These are phyloP conservation scores for Drosophila stalkeri DNA, from an alignment of 2,888 invertebrate genomes.

Conservation along the genomic window DNA sequence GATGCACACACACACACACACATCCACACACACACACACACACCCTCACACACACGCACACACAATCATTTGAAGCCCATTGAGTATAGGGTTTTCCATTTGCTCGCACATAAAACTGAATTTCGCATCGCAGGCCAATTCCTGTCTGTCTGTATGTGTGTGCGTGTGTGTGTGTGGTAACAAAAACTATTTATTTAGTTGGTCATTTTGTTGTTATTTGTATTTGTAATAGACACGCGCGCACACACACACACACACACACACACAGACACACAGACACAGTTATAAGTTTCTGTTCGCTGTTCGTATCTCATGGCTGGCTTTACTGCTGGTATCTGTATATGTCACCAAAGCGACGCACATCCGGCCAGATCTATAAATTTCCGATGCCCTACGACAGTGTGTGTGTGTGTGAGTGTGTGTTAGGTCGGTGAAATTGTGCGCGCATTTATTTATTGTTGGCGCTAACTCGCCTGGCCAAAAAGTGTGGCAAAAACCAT, in stretches of 20 bases:
- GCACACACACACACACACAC: slow-evolving; percentile 31
- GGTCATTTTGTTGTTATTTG: slow-evolving; percentile 79
- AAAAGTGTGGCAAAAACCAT: slow-evolving; percentile 64
- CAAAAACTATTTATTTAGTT: slow-evolving; percentile 81
- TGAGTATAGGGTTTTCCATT: slow-evolving; percentile 58
- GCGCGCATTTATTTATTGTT: slow-evolving; percentile 76
- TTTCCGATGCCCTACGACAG: slow-evolving; percentile 50
- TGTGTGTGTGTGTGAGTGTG: slow-evolving; percentile 10
- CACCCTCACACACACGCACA: background rate
- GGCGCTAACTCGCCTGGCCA: slow-evolving; percentile 74
- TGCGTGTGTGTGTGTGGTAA: slow-evolving; percentile 56
- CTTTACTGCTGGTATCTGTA: slow-evolving; percentile 54
- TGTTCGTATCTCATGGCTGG: slow-evolving; percentile 54
- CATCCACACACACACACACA: slow-evolving; percentile 1
- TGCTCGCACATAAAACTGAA: slow-evolving; percentile 45
- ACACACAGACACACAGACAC: slow-evolving; percentile 31
- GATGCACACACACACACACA: slow-evolving; percentile 1
- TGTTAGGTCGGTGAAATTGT: slow-evolving; percentile 55
- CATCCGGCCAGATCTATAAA: slow-evolving; percentile 76
- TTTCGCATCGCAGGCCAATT: slow-evolving; percentile 36
- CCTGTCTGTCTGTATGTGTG: slow-evolving; percentile 43
- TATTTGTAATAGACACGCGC: slow-evolving; percentile 76
- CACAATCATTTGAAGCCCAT: slow-evolving; percentile 31
- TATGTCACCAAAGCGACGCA: slow-evolving; percentile 76
- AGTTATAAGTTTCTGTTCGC: slow-evolving; percentile 47